These are phyloP conservation scores for Pyrgilauda ruficollis DNA, from an alignment of 2,113 vertebrate genomes.

Conservation along the genomic window DNA sequence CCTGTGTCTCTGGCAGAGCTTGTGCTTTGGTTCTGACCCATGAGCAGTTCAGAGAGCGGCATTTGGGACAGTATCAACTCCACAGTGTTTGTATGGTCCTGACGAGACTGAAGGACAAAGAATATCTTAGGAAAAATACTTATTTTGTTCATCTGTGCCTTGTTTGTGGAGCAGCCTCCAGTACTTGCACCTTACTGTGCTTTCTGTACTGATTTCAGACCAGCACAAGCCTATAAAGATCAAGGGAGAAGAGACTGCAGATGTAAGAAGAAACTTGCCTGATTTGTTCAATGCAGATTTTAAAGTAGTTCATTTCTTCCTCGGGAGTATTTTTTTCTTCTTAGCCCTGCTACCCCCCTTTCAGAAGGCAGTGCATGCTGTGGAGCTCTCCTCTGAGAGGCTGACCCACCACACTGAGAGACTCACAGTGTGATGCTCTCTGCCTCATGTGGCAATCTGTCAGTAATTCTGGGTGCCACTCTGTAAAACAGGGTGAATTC, in stretches of 20 bases:
- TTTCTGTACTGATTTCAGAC: not conserved
- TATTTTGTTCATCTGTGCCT: not conserved
- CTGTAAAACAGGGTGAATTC: not conserved
- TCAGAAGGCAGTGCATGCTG: not conserved
- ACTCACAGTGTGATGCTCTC: not conserved
- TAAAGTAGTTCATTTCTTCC: not conserved
- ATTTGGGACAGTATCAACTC: not conserved
- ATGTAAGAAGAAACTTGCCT: not conserved
- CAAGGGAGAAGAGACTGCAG: not conserved
- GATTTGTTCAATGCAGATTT: not conserved
- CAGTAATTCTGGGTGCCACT: not conserved
- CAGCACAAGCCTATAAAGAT: not conserved
- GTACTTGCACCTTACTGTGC: not conserved
- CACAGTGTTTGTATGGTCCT: not conserved
- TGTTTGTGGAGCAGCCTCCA: not conserved
- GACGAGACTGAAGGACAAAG: not conserved
- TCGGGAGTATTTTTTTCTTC: not conserved
- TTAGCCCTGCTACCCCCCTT: not conserved
- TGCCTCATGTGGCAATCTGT: not conserved
- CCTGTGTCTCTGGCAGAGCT: not conserved
- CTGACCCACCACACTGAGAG: not conserved
- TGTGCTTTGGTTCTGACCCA: not conserved
- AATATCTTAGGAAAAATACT: not conserved
- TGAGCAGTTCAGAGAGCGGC: not conserved
- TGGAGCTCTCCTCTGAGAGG: not conserved